Percentiles rank a stretch among this genome's conserved stretches.
phyloP scores from a whole-genome alignment of 2,888 invertebrate genomes.

The Drosophila niveifrons region DNA sequence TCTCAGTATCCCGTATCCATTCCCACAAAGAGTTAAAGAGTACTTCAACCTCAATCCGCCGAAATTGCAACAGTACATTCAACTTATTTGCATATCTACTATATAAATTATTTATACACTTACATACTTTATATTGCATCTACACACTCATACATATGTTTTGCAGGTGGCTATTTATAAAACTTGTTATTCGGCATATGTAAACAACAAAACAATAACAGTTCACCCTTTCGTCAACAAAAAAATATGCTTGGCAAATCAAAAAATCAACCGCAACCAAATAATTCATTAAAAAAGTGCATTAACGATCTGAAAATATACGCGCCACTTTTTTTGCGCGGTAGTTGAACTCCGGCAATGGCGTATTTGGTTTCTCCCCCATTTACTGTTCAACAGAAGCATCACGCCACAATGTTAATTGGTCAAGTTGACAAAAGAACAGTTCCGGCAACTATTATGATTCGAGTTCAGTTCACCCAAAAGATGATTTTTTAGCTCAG shows the following conservation, averaged over 20 bases:
- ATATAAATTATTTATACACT: constrained; percentile 23
- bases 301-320: constrained; percentile 28
- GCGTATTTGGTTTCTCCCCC: constrained; percentile 19
- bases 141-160: constrained; percentile 7
- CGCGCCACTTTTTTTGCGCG: constrained; percentile 35
- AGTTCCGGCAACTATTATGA: constrained; percentile 9
- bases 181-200: constrained; percentile 41
- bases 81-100: constrained; percentile 42
- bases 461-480: background rate
- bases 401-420: constrained; percentile 7
- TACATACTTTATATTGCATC: background rate
- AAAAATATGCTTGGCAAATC: constrained; percentile 51
- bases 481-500: background rate
- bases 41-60: constrained; percentile 3
- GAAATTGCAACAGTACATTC: constrained; percentile 48
- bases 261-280: constrained; percentile 28
- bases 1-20: background rate
- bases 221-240: constrained; percentile 47
- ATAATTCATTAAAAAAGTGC: constrained; percentile 39
- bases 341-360: constrained; percentile 44
- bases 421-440: constrained; percentile 2
- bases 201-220: constrained; percentile 27
- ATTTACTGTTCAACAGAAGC: constrained; percentile 2
- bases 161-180: constrained; percentile 59
- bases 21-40: constrained; percentile 4